A percentile compares a stretch with the other conserved stretches of the same genome.
Conservation (phyloP, 2,888 invertebrate species). For the Acanthococcus lagerstroemiae region DNA sequence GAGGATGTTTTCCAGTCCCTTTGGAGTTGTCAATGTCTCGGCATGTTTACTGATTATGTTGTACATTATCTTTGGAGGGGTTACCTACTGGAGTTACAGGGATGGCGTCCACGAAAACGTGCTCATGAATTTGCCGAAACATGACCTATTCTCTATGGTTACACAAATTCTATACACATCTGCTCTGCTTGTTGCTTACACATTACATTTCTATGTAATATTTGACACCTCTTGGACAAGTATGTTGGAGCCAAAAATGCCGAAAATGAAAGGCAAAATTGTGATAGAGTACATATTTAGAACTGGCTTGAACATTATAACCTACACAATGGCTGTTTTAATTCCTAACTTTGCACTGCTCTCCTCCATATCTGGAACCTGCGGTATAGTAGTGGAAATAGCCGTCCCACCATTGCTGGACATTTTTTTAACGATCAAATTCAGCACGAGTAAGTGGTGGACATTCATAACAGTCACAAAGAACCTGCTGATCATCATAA, state of each 20-base stretch:
- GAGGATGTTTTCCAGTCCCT: constrained; percentile 61
- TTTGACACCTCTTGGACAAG: background rate
- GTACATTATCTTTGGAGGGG: constrained; percentile 78
- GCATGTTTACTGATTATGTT: constrained; percentile 70
- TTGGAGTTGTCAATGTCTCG: constrained; percentile 72
- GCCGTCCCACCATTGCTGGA: constrained; percentile 1
- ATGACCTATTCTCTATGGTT: background rate
- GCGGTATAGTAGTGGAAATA: constrained; percentile 7
- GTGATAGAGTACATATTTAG: background rate
- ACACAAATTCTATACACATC: background rate
- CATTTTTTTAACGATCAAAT: too few species aligned
- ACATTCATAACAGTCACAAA: too few species aligned
- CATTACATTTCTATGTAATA: background rate
- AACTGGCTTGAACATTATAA: background rate
- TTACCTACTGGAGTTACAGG: constrained; percentile 83
- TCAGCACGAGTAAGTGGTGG: too few species aligned
- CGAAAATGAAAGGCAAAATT: background rate
- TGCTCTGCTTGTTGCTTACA: background rate
- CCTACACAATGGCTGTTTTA: background rate
- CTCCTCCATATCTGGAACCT: background rate
- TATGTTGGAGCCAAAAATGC: background rate
- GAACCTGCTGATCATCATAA: too few species aligned
- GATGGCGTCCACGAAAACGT: constrained; percentile 61
- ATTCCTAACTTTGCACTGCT: constrained; percentile 3
- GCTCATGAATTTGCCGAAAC: constrained; percentile 67